Evolutionary conservation across 2,797 vertebrate genomes (phyloP).

Genomic region (Salarias fasciatus): DNA sequence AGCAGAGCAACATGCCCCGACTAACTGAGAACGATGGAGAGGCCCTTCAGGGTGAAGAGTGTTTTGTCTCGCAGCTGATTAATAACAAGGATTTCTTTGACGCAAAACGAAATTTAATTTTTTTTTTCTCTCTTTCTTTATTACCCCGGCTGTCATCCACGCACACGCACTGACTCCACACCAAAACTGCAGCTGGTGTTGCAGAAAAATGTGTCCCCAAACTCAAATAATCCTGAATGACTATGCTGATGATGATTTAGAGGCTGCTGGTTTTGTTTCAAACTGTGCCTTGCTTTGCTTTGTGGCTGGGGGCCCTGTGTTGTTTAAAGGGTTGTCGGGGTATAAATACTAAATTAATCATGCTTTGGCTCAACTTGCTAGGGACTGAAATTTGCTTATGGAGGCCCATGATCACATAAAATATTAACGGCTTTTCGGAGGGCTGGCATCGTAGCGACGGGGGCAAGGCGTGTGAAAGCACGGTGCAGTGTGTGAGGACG

Average conservation of each 20-base stretch:
- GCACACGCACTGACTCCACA: slow-evolving; percentile 29
- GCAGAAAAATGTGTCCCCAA: slow-evolving; percentile 60
- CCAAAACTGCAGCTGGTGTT: slow-evolving; percentile 45
- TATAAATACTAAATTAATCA: slow-evolving; percentile 97
- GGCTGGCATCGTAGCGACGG: slow-evolving; percentile 80
- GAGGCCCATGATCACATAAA: slow-evolving; percentile 93
- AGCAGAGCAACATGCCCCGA: slow-evolving; percentile 76
- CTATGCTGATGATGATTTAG: slow-evolving; percentile 83
- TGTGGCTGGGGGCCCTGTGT: slow-evolving; percentile 76
- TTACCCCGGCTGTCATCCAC: slow-evolving; percentile 30
- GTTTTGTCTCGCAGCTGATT: slow-evolving; percentile 27
- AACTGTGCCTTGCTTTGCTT: slow-evolving; percentile 76
- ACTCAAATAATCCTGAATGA: slow-evolving; percentile 73
- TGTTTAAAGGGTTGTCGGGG: slow-evolving; percentile 84
- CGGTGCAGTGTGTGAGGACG: slow-evolving; percentile 41
- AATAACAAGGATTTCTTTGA: slow-evolving; percentile 31
- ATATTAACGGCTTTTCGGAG: slow-evolving; percentile 91
- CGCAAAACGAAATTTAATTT: slow-evolving; percentile 21
- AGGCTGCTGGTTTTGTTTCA: slow-evolving; percentile 75
- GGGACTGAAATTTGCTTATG: slow-evolving; percentile 97
- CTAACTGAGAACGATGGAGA: slow-evolving; percentile 41
- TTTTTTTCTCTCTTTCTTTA: slow-evolving; percentile 25
- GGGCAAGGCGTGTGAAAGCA: slow-evolving; percentile 51
- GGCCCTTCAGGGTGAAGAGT: slow-evolving; percentile 3
- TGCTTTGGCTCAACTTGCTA: slow-evolving; percentile 93